Conservation (phyloP, 2,113 vertebrate genomes). For the Pelusios castaneus region DNA sequence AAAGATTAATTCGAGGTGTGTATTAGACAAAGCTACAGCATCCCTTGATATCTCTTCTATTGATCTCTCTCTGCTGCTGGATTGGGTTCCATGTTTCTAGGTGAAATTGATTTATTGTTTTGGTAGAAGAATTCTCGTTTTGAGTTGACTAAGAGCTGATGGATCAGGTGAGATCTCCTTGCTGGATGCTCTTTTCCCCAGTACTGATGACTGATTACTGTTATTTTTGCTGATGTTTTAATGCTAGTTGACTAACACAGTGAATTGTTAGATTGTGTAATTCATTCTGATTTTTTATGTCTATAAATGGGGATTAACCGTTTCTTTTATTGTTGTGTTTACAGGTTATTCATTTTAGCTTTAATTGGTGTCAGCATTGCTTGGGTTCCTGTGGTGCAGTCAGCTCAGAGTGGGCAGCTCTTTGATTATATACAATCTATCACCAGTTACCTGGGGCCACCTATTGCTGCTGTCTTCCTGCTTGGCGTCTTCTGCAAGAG, state of each 20-base stretch:
- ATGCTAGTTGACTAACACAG: conserved; percentile 22
- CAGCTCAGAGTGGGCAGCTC: conserved; percentile 90
- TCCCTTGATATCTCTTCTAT: not conserved
- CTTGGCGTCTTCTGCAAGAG: conserved; percentile 93
- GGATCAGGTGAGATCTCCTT: not conserved
- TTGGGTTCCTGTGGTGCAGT: conserved; percentile 95
- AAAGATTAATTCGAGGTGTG: not conserved
- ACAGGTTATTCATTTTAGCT: conserved; percentile 88
- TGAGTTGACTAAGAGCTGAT: not conserved
- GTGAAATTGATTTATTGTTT: not conserved
- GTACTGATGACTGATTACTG: not conserved
- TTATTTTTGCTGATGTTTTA: not conserved
- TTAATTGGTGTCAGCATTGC: conserved; percentile 94
- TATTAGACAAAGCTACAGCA: not conserved
- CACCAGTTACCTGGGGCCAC: conserved; percentile 93
- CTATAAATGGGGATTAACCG: conserved; percentile 23
- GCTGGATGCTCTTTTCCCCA: not conserved
- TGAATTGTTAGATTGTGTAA: conserved; percentile 2
- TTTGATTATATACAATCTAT: conserved; percentile 96
- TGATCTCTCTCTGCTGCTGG: not conserved
- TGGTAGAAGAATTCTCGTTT: not conserved
- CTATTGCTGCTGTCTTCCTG: conserved; percentile 91
- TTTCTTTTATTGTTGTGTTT: conserved; percentile 45
- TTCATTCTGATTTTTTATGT: not conserved
- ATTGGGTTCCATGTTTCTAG: not conserved